Evolutionary conservation across 2,888 invertebrate genomes (phyloP).

Genomic region (Cerastoderma edule): DNA sequence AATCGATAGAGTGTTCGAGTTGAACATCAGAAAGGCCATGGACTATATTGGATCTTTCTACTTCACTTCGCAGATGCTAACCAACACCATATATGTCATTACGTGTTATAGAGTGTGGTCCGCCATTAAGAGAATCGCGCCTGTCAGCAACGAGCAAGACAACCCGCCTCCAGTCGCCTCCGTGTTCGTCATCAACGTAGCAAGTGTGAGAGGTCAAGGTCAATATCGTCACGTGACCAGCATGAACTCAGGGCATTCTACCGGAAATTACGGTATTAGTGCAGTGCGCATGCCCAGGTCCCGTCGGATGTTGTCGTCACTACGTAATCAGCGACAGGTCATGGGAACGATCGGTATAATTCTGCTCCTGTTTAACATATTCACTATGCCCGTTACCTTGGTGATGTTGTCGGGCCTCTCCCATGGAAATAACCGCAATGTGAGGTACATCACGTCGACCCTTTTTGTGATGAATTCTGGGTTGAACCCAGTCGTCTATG

Average conservation of each 20-base stretch:
- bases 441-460: neutral
- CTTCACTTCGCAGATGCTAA: neutral
- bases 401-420: neutral
- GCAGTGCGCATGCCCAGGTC: neutral
- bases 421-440: neutral
- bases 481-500: constrained; percentile 4
- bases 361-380: neutral
- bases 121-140: neutral
- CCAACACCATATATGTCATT: neutral
- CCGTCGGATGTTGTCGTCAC: too few species aligned
- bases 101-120: neutral
- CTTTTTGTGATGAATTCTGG: constrained; percentile 6
- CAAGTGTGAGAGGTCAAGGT: neutral
- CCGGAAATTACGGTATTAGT: neutral
- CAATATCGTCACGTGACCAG: neutral
- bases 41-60: neutral
- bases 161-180: neutral
- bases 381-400: neutral
- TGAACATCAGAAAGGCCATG: neutral
- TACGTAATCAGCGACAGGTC: neutral
- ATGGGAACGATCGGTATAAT: neutral
- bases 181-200: neutral
- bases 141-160: neutral
- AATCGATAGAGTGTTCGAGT: neutral
- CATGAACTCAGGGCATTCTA: neutral